Evolutionary conservation across 1,140 invertebrate genomes (phyloP).

Genomic region (Ctenoplectra terminalis): DNA sequence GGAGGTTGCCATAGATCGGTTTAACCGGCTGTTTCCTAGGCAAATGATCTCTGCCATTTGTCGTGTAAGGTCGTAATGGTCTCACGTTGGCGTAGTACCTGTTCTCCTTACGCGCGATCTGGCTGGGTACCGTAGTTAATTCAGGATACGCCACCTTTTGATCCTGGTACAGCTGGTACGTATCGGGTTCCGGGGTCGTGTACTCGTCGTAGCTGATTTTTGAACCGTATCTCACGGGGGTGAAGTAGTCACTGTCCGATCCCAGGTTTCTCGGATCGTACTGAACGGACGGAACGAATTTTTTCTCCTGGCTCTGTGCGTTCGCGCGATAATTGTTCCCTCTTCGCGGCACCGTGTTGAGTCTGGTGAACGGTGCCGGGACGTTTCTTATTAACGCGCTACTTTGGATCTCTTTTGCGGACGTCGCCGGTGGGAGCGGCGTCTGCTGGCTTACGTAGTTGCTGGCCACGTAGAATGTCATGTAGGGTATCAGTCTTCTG

Average conservation of each 20-base stretch:
- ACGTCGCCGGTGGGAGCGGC: background rate
- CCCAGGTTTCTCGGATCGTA: constrained; percentile 77
- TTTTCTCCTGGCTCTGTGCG: constrained; percentile 59
- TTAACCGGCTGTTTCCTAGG: constrained; percentile 59
- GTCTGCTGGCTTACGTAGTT: constrained; percentile 78
- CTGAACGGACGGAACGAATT: constrained; percentile 80
- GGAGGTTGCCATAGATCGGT: constrained; percentile 32
- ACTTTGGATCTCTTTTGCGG: constrained; percentile 4
- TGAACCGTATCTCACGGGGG: constrained; percentile 72
- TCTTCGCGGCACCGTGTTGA: constrained; percentile 25
- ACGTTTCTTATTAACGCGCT: background rate
- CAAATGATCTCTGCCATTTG: constrained; percentile 59
- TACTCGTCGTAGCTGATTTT: constrained; percentile 71
- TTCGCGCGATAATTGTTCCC: constrained; percentile 39
- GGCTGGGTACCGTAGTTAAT: constrained; percentile 44
- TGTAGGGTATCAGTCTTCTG: constrained; percentile 90
- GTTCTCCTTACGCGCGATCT: constrained; percentile 50
- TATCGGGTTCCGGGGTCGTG: no score
- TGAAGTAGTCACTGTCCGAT: constrained; percentile 76
- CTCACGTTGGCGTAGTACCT: constrained; percentile 62
- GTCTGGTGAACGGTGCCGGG: background rate
- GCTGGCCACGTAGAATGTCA: constrained; percentile 90
- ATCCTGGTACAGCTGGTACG: constrained; percentile 27
- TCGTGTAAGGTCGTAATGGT: constrained; percentile 61
- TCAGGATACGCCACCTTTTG: constrained; percentile 43